Percentiles rank a stretch among this genome's conserved stretches.
These are phyloP conservation scores for Zophobas atratus DNA, from an alignment of 1,140 invertebrate species.

Conservation along the genomic window DNA sequence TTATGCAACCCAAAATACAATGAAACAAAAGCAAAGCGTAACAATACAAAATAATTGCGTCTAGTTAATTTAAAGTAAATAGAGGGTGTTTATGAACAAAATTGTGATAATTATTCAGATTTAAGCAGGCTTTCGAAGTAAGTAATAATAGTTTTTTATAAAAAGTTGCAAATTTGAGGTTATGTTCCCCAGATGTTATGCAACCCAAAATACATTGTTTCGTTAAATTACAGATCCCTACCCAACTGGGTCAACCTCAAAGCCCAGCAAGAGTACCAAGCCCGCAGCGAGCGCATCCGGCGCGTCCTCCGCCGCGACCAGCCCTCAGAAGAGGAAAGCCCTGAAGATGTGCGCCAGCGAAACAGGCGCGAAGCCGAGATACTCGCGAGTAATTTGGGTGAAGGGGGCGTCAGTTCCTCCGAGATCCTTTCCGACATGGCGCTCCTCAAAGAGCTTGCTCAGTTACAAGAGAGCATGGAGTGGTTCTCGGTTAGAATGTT, in stretches of 20 bases:
- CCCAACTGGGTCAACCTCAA: constrained; percentile 88
- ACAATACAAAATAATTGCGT: no score
- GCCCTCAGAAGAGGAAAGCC: constrained; percentile 79
- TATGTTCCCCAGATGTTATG: no score
- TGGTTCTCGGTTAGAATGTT: constrained; percentile 75
- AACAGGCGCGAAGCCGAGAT: constrained; percentile 94
- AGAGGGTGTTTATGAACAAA: background rate
- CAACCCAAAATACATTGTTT: no score
- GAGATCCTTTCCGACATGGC: constrained; percentile 87
- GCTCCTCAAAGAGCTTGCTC: constrained; percentile 86
- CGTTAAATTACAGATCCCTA: constrained; percentile 74
- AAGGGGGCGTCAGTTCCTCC: constrained; percentile 86
- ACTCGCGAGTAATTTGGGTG: constrained; percentile 89
- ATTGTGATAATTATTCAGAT: constrained; percentile 69
- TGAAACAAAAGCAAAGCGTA: no score
- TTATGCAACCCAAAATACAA: no score
- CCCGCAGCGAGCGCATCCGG: constrained; percentile 62
- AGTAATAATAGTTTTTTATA: no score
- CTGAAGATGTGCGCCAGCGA: constrained; percentile 84
- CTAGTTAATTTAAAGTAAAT: no score
- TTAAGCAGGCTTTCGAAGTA: constrained; percentile 91
- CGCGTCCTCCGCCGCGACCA: constrained; percentile 68
- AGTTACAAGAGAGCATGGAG: constrained; percentile 93
- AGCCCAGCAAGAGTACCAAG: constrained; percentile 68
- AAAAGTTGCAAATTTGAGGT: no score